A percentile compares a stretch with the other conserved stretches of the same genome.
Conservation (phyloP, 2,797 vertebrate species). For the Xenentodon cancila region DNA sequence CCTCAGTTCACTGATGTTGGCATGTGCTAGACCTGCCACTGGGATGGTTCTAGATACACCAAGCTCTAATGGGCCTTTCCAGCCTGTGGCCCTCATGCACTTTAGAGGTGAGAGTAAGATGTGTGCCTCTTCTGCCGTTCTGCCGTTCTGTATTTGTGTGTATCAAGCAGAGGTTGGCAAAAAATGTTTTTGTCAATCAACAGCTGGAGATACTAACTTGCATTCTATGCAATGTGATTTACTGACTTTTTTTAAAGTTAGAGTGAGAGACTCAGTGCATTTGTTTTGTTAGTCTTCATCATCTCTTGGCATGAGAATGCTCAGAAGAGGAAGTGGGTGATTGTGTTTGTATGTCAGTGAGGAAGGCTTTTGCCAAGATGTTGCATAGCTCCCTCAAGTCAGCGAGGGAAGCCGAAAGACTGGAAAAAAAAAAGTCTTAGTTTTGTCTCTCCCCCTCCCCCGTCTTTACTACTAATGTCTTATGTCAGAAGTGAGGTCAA, state of each 20-base stretch:
- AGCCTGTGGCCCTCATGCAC: constrained; percentile 94
- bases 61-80: constrained; percentile 94
- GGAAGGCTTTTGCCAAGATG: constrained; percentile 54
- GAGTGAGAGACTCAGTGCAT: constrained; percentile 9
- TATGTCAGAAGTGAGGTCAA: constrained; percentile 69
- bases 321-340: constrained; percentile 46
- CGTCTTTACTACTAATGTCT: constrained; percentile 70
- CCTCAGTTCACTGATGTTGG: constrained; percentile 90
- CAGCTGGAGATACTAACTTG: constrained; percentile 34
- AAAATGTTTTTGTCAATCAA: constrained; percentile 41
- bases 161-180: constrained; percentile 35
- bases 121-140: constrained; percentile 46
- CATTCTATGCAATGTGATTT: constrained; percentile 6
- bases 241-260: constrained; percentile 39
- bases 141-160: constrained; percentile 46
- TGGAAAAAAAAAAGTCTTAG: constrained; percentile 41
- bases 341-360: constrained; percentile 58
- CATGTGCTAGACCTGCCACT: constrained; percentile 90
- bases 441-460: constrained; percentile 72
- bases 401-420: constrained; percentile 18
- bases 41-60: constrained; percentile 96
- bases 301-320: constrained; percentile 20
- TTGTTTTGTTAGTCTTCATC: not conserved
- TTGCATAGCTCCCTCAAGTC: constrained; percentile 45
- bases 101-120: constrained; percentile 92